Evolutionary conservation across 2,113 vertebrate genomes (phyloP).

Genomic region (Candoia aspera): DNA sequence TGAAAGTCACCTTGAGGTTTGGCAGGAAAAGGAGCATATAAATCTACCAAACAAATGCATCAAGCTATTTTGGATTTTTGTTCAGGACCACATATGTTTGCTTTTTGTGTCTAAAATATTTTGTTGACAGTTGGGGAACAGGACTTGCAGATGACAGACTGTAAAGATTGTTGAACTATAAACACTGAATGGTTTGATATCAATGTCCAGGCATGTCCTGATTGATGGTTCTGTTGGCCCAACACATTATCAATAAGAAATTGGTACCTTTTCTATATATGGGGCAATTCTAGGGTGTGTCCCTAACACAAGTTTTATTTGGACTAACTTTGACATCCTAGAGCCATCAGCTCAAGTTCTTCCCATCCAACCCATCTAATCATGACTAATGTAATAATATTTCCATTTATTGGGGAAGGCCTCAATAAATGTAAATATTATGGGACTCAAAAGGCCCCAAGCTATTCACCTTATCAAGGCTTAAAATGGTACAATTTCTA

Average conservation of each 20-base stretch:
- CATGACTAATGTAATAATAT: neutral
- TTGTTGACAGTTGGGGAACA: neutral
- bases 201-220: neutral
- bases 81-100: neutral
- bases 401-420: neutral
- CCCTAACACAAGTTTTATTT: fast-evolving
- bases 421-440: neutral
- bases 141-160: neutral
- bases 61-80: neutral
- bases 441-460: neutral
- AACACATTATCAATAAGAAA: neutral
- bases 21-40: neutral
- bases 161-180: neutral
- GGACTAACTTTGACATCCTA: neutral
- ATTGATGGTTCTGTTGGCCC: neutral
- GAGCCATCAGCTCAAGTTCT: neutral
- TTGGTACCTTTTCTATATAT: neutral
- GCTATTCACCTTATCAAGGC: neutral
- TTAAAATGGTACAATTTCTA: neutral
- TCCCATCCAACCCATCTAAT: neutral
- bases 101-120: neutral
- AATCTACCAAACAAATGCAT: neutral
- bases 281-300: neutral
- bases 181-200: neutral
- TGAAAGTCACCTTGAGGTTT: neutral